Percentiles rank a stretch among this genome's conserved stretches.
Evolutionary conservation across 2,113 vertebrate species (phyloP).

Genomic region (Neogobius melanostomus): DNA sequence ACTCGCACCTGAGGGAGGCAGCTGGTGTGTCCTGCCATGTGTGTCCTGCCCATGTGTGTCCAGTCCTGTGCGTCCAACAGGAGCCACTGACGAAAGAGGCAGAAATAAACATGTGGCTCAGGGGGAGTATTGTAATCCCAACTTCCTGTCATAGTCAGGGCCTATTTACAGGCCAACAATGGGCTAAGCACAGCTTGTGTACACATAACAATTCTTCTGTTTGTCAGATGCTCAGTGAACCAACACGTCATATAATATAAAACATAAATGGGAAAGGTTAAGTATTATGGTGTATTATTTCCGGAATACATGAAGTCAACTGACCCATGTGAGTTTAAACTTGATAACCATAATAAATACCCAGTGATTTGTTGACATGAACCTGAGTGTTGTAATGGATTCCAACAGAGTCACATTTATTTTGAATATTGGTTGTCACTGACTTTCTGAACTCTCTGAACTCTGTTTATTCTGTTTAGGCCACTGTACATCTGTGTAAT

Average conservation of each 20-base stretch:
- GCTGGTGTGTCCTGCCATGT: conserved; percentile 47
- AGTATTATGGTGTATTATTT: not conserved
- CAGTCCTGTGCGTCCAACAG: conserved; percentile 18
- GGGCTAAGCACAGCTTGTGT: conserved; percentile 54
- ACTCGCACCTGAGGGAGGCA: conserved; percentile 52
- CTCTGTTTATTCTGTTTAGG: conserved; percentile 52
- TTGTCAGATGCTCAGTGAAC: conserved; percentile 21
- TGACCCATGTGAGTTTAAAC: not conserved
- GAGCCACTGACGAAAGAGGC: conserved; percentile 69
- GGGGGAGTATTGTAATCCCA: conserved; percentile 73
- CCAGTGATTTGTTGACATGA: too few relatives aligned
- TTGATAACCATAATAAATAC: not conserved
- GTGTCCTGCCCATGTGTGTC: conserved; percentile 34
- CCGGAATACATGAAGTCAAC: not conserved
- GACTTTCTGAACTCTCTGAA: conserved; percentile 21
- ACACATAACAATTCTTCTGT: conserved; percentile 31
- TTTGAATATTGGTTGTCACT: not conserved
- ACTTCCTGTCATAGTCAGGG: conserved; percentile 75
- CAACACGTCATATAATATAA: conserved; percentile 18
- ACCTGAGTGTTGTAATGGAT: too few relatives aligned
- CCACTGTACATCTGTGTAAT: conserved; percentile 56
- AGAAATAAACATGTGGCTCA: conserved; percentile 73
- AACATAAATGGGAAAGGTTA: not conserved
- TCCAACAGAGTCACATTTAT: too few relatives aligned
- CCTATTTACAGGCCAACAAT: conserved; percentile 75